Conservation (phyloP, 2,113 vertebrate species). For the Podarcis cretensis region DNA sequence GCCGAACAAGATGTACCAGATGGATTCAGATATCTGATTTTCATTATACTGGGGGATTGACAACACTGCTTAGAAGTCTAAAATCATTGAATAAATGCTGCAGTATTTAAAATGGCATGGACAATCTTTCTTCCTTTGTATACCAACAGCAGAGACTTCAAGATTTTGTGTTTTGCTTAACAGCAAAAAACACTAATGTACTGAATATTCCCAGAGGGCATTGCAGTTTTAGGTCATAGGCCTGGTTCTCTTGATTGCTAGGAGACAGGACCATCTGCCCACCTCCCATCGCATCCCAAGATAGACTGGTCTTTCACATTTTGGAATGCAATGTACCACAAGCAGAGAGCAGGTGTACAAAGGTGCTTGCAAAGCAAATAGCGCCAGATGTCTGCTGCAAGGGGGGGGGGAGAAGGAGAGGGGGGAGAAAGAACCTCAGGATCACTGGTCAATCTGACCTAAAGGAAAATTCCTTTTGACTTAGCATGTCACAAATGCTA, state of each 20-base stretch:
- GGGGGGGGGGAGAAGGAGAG: too few relatives aligned
- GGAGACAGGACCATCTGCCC: neutral
- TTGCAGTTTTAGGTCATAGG: constrained; percentile 16
- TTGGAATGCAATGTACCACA: neutral
- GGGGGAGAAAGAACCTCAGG: neutral
- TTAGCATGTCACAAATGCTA: neutral
- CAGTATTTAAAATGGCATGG: neutral
- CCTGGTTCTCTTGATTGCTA: neutral
- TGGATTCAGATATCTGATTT: constrained; percentile 39
- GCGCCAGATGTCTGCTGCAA: neutral
- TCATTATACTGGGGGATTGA: constrained; percentile 3
- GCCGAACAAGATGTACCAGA: constrained; percentile 41
- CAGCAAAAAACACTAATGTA: constrained; percentile 29
- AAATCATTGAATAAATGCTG: constrained; percentile 12
- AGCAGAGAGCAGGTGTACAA: neutral
- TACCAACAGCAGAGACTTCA: neutral
- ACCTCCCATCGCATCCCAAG: neutral
- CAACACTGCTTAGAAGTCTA: neutral
- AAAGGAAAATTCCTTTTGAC: neutral
- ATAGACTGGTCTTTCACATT: neutral
- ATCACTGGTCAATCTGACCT: neutral
- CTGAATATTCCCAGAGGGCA: neutral
- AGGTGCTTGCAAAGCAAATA: neutral
- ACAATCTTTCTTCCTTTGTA: neutral
- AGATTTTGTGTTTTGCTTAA: neutral